Conservation (phyloP, 1,140 invertebrate species). For the Drosophila ercepeae region DNA sequence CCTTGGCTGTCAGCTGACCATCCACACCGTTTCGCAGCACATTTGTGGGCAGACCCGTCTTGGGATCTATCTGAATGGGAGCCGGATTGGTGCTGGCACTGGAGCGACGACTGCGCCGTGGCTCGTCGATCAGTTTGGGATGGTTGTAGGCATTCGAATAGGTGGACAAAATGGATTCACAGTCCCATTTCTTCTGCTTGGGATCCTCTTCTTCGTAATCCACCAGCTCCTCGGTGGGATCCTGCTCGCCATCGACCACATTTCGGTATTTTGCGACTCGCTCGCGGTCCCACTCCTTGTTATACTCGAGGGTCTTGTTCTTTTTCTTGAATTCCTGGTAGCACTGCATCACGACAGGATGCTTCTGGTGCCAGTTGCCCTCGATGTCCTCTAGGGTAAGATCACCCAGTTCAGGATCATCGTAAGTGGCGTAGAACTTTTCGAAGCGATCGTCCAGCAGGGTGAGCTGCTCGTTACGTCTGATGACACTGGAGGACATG, state of each 20-base stretch:
- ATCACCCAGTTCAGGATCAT: slow-evolving; percentile 95
- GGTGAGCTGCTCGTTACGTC: slow-evolving; percentile 92
- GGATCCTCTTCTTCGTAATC: slow-evolving; percentile 86
- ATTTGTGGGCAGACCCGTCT: slow-evolving; percentile 90
- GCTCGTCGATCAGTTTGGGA: slow-evolving; percentile 93
- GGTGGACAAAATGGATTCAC: slow-evolving; percentile 95
- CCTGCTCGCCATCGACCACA: slow-evolving; percentile 86
- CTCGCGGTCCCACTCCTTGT: slow-evolving; percentile 88
- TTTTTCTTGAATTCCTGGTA: slow-evolving; percentile 87
- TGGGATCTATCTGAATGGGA: slow-evolving; percentile 89
- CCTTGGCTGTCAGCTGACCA: slow-evolving; percentile 88
- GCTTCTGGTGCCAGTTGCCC: slow-evolving; percentile 88
- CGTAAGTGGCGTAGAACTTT: slow-evolving; percentile 93
- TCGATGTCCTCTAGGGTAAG: slow-evolving; percentile 95
- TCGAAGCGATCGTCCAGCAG: slow-evolving; percentile 96
- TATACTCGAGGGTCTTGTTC: slow-evolving; percentile 86
- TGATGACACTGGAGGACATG: slow-evolving; percentile 95
- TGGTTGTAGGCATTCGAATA: slow-evolving; percentile 96
- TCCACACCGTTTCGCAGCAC: slow-evolving; percentile 85
- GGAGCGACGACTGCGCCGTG: slow-evolving; percentile 85
- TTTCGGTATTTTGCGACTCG: slow-evolving; percentile 85
- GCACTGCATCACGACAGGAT: slow-evolving; percentile 88
- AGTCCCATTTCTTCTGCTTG: slow-evolving; percentile 92
- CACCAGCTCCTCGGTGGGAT: slow-evolving; percentile 85
- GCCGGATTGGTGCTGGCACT: slow-evolving; percentile 75